Percentiles rank a stretch among this genome's conserved stretches.
Evolutionary conservation across 2,113 vertebrate species (phyloP).

Genomic region (Toxotes chatareus): DNA sequence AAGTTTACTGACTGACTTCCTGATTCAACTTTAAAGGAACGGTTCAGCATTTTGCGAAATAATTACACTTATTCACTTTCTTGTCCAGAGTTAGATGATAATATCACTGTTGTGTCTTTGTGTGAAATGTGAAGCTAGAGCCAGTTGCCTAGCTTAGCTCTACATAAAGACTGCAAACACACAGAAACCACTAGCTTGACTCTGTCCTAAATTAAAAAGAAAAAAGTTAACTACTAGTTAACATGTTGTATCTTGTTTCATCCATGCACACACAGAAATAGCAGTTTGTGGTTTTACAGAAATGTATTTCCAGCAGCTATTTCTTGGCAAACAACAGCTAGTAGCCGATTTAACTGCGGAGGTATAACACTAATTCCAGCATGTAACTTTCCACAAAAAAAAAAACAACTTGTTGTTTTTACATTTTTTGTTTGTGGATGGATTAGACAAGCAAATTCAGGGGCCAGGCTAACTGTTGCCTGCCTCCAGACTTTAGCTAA

Average conservation of each 20-base stretch:
- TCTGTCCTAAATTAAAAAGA: not conserved
- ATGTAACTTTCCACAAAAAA: no score
- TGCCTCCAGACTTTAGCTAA: not conserved
- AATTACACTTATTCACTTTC: not conserved
- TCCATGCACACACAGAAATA: not conserved
- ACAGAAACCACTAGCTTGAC: not conserved
- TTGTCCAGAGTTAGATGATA: not conserved
- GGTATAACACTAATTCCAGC: not conserved
- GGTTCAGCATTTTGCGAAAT: not conserved
- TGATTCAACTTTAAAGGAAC: not conserved
- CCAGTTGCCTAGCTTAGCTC: not conserved
- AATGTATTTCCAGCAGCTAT: not conserved
- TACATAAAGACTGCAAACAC: not conserved
- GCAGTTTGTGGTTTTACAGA: not conserved
- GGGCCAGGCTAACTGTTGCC: no score
- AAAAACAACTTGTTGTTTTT: no score
- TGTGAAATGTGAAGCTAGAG: not conserved
- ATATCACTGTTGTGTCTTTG: not conserved
- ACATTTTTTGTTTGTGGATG: no score
- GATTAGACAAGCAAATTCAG: no score
- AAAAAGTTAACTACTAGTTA: not conserved
- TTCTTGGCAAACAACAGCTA: not conserved
- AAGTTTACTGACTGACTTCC: not conserved
- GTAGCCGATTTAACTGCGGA: no score
- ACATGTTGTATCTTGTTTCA: not conserved